phyloP scores from a whole-genome alignment of 2,888 invertebrate species.

The Autographa gamma region DNA sequence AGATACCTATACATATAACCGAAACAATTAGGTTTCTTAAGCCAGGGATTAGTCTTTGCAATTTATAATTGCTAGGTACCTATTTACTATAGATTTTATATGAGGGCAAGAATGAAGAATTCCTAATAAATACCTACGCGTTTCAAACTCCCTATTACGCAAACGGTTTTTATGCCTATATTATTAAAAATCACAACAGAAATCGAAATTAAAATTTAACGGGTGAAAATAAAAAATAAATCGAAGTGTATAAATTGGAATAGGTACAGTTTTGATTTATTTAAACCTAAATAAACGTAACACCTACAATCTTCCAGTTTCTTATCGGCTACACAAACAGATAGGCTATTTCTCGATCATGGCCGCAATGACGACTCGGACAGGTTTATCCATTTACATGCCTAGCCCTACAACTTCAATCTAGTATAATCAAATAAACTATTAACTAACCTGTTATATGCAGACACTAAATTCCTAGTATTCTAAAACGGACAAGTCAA shows the following conservation, averaged over 20 bases:
- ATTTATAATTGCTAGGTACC: too few species aligned
- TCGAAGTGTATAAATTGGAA: not conserved
- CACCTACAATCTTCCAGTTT: constrained; percentile 26
- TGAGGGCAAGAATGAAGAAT: too few species aligned
- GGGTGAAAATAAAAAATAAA: not conserved
- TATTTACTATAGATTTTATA: too few species aligned
- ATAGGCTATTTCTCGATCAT: constrained; percentile 41
- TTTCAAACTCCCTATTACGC: too few species aligned
- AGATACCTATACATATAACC: too few species aligned
- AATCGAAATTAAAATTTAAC: too few species aligned
- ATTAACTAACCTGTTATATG: constrained; percentile 62
- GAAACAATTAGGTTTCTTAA: too few species aligned
- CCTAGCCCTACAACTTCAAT: constrained; percentile 27
- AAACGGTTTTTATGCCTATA: too few species aligned
- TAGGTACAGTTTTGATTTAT: not conserved
- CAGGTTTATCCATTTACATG: constrained; percentile 24
- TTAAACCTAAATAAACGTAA: constrained; percentile 14
- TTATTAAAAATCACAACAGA: too few species aligned
- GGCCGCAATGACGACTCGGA: constrained; percentile 25
- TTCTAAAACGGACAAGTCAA: constrained; percentile 48
- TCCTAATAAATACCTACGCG: too few species aligned
- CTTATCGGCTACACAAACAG: constrained; percentile 51
- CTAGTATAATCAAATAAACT: constrained; percentile 49
- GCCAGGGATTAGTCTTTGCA: too few species aligned
- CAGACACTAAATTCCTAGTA: constrained; percentile 50